Conservation (phyloP, 2,888 invertebrate species). For the Eupithecia subumbrata region DNA sequence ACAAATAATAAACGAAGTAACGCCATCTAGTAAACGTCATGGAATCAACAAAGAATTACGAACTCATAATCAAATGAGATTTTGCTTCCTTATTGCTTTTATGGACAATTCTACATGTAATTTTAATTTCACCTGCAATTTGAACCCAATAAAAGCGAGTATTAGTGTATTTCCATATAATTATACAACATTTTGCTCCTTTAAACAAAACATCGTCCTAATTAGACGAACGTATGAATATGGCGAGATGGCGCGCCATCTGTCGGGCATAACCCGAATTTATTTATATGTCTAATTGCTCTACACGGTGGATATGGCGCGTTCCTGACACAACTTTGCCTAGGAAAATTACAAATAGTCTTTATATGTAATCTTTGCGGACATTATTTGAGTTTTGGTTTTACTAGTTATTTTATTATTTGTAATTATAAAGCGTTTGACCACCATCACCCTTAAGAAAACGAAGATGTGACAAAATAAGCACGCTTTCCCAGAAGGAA, state of each 20-base stretch:
- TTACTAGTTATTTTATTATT: neutral
- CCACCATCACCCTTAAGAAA: no score
- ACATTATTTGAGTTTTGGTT: neutral
- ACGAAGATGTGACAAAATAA: no score
- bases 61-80: neutral
- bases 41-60: neutral
- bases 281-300: conserved; percentile 82
- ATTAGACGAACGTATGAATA: conserved; percentile 75
- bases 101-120: conserved; percentile 1
- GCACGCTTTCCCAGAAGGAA: no score
- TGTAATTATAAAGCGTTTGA: no score
- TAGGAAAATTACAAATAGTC: neutral
- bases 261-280: conserved; percentile 79
- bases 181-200: conserved; percentile 26
- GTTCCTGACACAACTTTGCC: conserved; percentile 43
- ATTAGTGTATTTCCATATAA: conserved; percentile 14
- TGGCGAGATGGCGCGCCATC: conserved; percentile 77
- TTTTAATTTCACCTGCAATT: conserved; percentile 19
- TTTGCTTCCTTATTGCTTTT: conserved; percentile 5
- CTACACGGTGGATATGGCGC: conserved; percentile 55
- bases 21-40: neutral
- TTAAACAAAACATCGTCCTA: conserved; percentile 62
- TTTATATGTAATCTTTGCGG: neutral
- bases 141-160: conserved; percentile 20
- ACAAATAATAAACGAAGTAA: neutral